These are phyloP conservation scores for Synanthedon formicaeformis DNA, from an alignment of 2,888 invertebrate species.

Conservation along the genomic window DNA sequence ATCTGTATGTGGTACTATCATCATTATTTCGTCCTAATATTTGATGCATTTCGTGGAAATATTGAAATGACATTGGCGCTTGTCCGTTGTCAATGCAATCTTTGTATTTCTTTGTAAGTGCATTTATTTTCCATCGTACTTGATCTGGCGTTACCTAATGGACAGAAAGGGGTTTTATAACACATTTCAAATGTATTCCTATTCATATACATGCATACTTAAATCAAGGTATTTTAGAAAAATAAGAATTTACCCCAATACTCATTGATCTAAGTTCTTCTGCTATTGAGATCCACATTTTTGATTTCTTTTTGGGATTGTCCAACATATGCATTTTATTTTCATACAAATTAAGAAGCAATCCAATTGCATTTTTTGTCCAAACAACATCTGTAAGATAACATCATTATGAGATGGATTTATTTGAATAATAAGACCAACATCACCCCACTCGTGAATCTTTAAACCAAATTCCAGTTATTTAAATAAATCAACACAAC, in stretches of 20 bases:
- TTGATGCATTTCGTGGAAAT: conserved; percentile 53
- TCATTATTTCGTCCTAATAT: conserved; percentile 36
- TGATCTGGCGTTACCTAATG: conserved; percentile 43
- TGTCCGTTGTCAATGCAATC: conserved; percentile 45
- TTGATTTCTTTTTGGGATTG: conserved; percentile 50
- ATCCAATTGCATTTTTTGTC: conserved; percentile 42
- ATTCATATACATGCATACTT: neutral
- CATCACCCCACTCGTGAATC: neutral
- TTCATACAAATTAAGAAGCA: conserved; percentile 43
- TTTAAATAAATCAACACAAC: no score
- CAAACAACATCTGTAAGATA: conserved; percentile 35
- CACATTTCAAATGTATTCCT: no score
- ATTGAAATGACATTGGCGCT: conserved; percentile 32
- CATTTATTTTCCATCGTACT: conserved; percentile 51
- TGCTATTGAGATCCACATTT: conserved; percentile 48
- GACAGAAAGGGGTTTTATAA: no score
- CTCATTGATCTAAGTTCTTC: conserved; percentile 40
- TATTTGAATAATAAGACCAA: neutral
- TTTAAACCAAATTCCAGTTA: neutral
- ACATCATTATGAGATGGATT: neutral
- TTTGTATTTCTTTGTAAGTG: conserved; percentile 46
- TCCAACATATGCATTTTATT: conserved; percentile 45
- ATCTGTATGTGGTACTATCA: conserved; percentile 30
- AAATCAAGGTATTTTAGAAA: neutral
- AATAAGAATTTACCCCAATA: conserved; percentile 25